Conservation (phyloP, 2,113 vertebrate genomes). For the Phaethornis superciliosus region DNA sequence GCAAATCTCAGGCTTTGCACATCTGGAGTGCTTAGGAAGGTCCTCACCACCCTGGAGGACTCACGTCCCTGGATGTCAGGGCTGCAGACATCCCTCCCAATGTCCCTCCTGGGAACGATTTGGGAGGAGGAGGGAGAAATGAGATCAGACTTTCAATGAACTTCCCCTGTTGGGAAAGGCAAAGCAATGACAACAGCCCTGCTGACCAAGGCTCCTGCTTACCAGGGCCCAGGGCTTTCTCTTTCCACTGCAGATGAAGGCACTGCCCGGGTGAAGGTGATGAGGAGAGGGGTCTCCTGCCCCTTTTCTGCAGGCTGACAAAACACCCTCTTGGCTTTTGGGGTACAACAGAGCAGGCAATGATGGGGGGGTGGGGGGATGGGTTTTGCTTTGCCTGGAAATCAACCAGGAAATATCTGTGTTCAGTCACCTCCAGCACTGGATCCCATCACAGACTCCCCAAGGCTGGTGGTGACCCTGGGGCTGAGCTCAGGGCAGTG, state of each 20-base stretch:
- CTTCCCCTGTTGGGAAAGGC: not conserved
- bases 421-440: rapidly evolving
- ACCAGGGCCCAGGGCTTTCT: not conserved
- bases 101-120: not conserved
- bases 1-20: not conserved
- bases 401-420: not conserved
- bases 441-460: no score
- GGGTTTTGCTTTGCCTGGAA: not conserved
- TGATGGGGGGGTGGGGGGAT: no score
- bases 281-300: not conserved
- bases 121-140: not conserved
- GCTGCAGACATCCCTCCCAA: not conserved
- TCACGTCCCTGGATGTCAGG: not conserved
- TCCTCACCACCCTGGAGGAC: rapidly evolving
- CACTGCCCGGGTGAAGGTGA: not conserved
- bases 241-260: not conserved
- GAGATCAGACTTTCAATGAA: not conserved
- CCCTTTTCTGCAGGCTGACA: not conserved
- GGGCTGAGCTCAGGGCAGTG: not conserved
- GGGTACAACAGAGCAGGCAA: not conserved
- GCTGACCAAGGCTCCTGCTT: not conserved
- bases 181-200: not conserved
- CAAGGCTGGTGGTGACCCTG: not conserved
- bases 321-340: not conserved
- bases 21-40: not conserved